Evolutionary conservation across 2,888 invertebrate species (phyloP), one percentile per base, ranked within the genome.

Genomic region (Ophion obscuratus): DNA sequence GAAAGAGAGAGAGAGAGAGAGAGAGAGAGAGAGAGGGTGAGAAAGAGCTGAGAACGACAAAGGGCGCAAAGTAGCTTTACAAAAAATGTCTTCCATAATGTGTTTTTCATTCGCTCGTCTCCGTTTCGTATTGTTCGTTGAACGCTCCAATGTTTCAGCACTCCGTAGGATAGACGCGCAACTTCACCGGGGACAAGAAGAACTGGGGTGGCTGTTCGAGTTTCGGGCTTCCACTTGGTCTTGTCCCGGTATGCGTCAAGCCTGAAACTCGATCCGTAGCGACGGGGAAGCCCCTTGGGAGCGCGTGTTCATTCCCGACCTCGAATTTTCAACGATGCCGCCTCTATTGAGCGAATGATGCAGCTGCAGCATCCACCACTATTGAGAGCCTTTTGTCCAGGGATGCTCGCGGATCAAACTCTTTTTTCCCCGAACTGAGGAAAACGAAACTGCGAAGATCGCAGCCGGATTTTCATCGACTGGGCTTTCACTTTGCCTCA

Each of bases 241-340:
- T 24, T 17, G 9, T 47, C 61, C 61, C 59, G 27, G 36, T 31
- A 24, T 67, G 17, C 53, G 57, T 57, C 53, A 59, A 40, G 47
- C 9, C 57, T 67, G 77, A 78, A 68, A 78, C 68, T 59, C 44
- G 67, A 78, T 44, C 68, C 44, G 68, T 27, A 57, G 4, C 36
- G 44, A 40, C n/a, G 44, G 27, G 24, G 70, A 62, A 80, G 71
- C 36, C 57, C 53, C 20, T 71, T 47, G 36, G 64, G n/a, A 66
- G 64, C 71, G 47, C 64, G 47, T 27, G 36, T 47, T 14, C 20
- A 44, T 47, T 62, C 27, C 47, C 24, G 20, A 40, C 24, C n/a
- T 4, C 10, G 47, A 64, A 17, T 64, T 62, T 74, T 24, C 40
- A 44, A 61, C 44, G 61, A 74, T 44, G 2, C 47, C 27, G 14